Percentiles rank a stretch among this genome's conserved stretches.
These are phyloP conservation scores for Nothocercus nigrocapillus DNA, from an alignment of 2,113 vertebrate species.

Conservation along the genomic window DNA sequence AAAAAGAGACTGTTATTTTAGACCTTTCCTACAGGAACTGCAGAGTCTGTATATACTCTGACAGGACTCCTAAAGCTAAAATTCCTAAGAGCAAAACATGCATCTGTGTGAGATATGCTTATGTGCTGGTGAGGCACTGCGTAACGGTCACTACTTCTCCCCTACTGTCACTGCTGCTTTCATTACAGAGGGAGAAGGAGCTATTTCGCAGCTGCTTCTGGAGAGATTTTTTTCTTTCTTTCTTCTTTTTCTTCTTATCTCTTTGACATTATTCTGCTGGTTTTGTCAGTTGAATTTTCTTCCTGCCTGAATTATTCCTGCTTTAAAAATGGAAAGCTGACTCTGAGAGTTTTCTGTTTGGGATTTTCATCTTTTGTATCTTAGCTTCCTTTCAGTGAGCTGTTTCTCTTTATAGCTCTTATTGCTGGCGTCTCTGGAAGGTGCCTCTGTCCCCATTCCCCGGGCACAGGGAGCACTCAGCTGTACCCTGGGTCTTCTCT, in stretches of 20 bases:
- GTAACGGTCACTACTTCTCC: accelerated
- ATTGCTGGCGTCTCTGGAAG: background rate
- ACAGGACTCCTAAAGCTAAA: background rate
- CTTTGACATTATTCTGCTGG: background rate
- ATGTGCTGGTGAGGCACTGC: accelerated
- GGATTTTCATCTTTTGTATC: background rate
- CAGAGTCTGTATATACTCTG: background rate
- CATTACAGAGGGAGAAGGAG: background rate
- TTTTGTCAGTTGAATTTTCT: background rate
- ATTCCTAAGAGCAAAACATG: background rate
- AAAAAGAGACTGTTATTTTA: background rate
- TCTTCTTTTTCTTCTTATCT: background rate
- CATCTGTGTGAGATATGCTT: accelerated
- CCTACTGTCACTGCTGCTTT: accelerated
- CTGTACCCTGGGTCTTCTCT: accelerated
- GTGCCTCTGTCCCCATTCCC: background rate
- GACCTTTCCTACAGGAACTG: background rate
- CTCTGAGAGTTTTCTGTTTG: background rate
- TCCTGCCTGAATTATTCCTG: background rate
- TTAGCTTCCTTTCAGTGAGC: background rate
- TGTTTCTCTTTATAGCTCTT: background rate
- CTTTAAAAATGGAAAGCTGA: background rate
- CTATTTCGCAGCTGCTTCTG: background rate
- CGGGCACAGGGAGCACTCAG: background rate
- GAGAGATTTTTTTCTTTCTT: background rate